Conservation (phyloP, 2,113 vertebrate species). For the Corydoras sp. region DNA sequence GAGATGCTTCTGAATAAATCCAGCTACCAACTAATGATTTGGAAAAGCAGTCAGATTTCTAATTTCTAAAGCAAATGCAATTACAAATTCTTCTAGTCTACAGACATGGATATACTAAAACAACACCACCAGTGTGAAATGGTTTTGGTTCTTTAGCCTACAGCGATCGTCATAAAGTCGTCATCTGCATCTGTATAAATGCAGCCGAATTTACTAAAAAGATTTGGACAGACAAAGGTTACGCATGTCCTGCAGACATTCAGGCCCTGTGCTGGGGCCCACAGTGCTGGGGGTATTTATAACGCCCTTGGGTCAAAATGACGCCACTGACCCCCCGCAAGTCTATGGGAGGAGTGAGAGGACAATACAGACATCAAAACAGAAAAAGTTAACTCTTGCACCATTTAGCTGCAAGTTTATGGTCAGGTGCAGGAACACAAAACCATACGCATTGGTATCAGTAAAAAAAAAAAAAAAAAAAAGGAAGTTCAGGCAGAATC, state of each 20-base stretch:
- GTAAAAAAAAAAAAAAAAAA: background rate
- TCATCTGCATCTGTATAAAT: slow-evolving; percentile 58
- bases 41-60: background rate
- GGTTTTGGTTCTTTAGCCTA: slow-evolving; percentile 34
- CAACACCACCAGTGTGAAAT: slow-evolving; percentile 28
- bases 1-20: slow-evolving; percentile 22
- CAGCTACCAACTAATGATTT: slow-evolving; percentile 28
- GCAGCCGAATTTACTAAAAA: slow-evolving; percentile 52
- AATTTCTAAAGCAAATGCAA: slow-evolving; percentile 30
- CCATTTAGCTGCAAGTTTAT: slow-evolving; percentile 19
- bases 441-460: background rate
- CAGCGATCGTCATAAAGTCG: slow-evolving; percentile 55
- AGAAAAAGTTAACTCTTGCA: slow-evolving; percentile 60
- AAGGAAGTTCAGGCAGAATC: background rate
- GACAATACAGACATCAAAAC: slow-evolving; percentile 60
- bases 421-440: background rate
- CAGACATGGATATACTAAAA: slow-evolving; percentile 44
- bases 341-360: slow-evolving; percentile 50
- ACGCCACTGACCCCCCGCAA: slow-evolving; percentile 47
- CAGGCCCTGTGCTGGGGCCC: slow-evolving; percentile 62
- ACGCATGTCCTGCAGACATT: slow-evolving; percentile 69
- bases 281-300: slow-evolving; percentile 67
- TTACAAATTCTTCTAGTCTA: slow-evolving; percentile 41
- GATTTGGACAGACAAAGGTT: slow-evolving; percentile 60
- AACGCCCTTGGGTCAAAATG: slow-evolving; percentile 49